Evolutionary conservation across 2,888 invertebrate species (phyloP).

Genomic region (Drosophila fungiperda): DNA sequence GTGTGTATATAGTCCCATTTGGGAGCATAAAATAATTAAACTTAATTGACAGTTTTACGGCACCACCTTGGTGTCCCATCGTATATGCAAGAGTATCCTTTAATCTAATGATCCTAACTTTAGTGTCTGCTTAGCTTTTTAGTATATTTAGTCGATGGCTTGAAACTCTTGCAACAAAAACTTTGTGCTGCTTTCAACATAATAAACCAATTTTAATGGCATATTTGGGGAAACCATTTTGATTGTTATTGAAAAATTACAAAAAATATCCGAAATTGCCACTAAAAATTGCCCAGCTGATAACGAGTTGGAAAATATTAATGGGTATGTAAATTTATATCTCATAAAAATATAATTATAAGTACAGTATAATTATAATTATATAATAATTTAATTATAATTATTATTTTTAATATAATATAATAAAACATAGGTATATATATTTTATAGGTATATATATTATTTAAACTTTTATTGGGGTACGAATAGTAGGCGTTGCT

Average conservation of each 20-base stretch:
- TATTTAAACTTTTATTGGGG: background rate
- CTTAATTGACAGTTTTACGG: slow-evolving; percentile 77
- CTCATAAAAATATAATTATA: background rate
- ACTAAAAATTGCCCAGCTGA: background rate
- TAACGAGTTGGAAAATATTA: background rate
- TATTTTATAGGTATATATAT: background rate
- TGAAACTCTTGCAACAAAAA: slow-evolving; percentile 1
- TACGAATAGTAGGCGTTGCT: slow-evolving; percentile 7
- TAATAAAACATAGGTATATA: too few species aligned
- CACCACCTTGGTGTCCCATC: slow-evolving; percentile 65
- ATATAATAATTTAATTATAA: too few species aligned
- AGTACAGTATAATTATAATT: too few species aligned
- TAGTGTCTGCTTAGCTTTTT: slow-evolving; percentile 64
- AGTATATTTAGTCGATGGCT: slow-evolving; percentile 27
- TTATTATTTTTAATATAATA: too few species aligned
- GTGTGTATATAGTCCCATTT: slow-evolving; percentile 46
- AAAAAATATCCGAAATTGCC: background rate
- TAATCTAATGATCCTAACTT: slow-evolving; percentile 74
- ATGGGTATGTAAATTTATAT: background rate
- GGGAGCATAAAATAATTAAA: slow-evolving; percentile 77
- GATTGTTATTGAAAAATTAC: background rate
- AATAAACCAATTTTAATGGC: slow-evolving; percentile 14
- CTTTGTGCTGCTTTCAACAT: background rate
- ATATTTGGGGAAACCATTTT: background rate
- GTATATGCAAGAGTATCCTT: slow-evolving; percentile 39